Evolutionary conservation across 2,888 invertebrate genomes (phyloP).

Genomic region (Doris montereyensis): DNA sequence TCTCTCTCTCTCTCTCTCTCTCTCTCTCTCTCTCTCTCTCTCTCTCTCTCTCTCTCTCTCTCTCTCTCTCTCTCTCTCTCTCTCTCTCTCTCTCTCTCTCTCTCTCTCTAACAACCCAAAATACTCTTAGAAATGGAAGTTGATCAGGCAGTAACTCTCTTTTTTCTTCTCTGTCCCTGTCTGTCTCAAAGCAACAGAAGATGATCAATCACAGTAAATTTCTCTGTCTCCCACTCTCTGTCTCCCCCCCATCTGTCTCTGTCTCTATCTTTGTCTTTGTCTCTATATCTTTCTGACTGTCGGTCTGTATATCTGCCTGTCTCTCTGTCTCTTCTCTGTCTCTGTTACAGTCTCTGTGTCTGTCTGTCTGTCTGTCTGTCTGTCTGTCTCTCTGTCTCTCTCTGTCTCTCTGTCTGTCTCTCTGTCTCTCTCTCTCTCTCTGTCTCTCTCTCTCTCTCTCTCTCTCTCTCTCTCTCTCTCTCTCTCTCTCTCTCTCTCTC

Average conservation of each 20-base stretch:
- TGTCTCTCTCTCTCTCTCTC: slow-evolving; percentile 1
- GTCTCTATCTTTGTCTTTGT: no score
- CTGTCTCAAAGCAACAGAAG: no score
- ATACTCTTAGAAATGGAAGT: not conserved
- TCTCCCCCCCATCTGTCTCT: no score
- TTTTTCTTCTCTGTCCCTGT: not conserved
- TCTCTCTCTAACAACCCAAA: not conserved
- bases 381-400: not conserved
- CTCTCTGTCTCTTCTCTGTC: not conserved
- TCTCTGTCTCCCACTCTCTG: no score
- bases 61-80: not conserved
- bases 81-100: not conserved
- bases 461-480: not conserved
- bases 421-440: not conserved
- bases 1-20: not conserved
- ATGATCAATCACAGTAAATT: no score
- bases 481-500: no score
- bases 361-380: not conserved
- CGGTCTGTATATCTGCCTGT: not conserved
- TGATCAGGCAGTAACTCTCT: not conserved
- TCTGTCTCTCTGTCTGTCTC: not conserved
- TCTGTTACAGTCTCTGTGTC: not conserved
- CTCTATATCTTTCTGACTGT: no score
- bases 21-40: not conserved
- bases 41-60: not conserved